Conservation (phyloP, 2,888 invertebrate species). For the Charanyca ferruginea region DNA sequence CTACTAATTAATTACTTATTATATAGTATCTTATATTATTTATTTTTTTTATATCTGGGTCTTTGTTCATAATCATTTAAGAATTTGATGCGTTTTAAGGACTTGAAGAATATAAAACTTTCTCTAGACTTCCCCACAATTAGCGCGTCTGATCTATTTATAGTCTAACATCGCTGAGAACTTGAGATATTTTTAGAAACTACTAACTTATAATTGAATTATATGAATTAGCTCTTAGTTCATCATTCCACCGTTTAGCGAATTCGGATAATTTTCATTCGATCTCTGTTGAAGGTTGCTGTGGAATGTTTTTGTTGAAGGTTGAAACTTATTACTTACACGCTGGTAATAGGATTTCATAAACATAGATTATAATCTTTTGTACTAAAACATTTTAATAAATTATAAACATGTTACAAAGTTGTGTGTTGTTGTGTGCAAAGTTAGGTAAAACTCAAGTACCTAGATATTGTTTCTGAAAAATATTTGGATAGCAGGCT, state of each 20-base stretch:
- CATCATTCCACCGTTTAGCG: conserved; percentile 28
- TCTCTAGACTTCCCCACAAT: not conserved
- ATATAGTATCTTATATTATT: too few species aligned
- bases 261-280: conserved; percentile 22
- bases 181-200: conserved; percentile 4
- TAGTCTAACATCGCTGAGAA: conserved; percentile 1
- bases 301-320: conserved; percentile 29
- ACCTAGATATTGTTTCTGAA: too few species aligned
- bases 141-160: not conserved
- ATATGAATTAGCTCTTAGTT: conserved; percentile 31
- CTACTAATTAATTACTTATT: too few species aligned
- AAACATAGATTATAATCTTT: conserved; percentile 9
- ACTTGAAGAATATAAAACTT: too few species aligned
- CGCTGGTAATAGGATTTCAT: conserved; percentile 9
- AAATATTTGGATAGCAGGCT: too few species aligned
- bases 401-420: too few species aligned
- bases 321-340: conserved; percentile 40
- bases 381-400: not conserved
- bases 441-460: too few species aligned
- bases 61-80: too few species aligned
- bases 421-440: too few species aligned
- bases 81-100: too few species aligned
- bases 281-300: too few species aligned
- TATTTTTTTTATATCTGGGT: too few species aligned
- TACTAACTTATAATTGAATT: conserved; percentile 47